Base-by-base conservation (phyloP, 2,113 vertebrate species). In the Azemiops feae region DNA sequence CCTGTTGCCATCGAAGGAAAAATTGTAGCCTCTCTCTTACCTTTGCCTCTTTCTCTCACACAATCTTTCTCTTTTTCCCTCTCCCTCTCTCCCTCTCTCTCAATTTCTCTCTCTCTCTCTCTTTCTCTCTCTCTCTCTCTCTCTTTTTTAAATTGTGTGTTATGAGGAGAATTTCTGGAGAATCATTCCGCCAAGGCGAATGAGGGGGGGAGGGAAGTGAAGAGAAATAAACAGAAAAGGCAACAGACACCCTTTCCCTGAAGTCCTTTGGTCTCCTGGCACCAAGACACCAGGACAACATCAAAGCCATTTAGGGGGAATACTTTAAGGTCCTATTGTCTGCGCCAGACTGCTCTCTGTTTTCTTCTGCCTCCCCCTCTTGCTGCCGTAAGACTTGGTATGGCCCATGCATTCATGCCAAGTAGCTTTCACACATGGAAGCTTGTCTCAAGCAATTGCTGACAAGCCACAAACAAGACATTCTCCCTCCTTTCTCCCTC, bases 401-500 rank as follows among this genome's bases (percentile, higher is more conserved):
- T 97, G 50, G 97, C 97, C 98, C 98, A 97, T 98, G 98, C 98
- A 98, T 99, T 98, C 98, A 98, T 98, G 98, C 98, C 98, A 98
- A 98, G 98, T 98, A 97, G 98, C 98, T 98, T 98, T 99, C 98
- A 98, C 98, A 98, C 98, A 98, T 98, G 98, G 98, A 98, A 98
- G 98, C 98, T 98, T 98, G 98, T 98, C 98, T 98, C 98, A 97
- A 98, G 98, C 98, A 98, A 98, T 98, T 98, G 98, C 98, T 99
- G 98, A 99, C 98, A 98, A 98, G 98, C 98, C 98, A 98, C 98
- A 98, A 99, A 99, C 98, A 98, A 99, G 98, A 98, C 98, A 96
- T 97, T 97, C 98, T 97, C 97, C 96, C 96, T 96, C 97, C 96
- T 97, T 94, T 95, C 96, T 95, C 93, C 64, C 94, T 58, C 60